Evolutionary conservation across 2,113 vertebrate species (phyloP), one percentile per base, ranked within the genome.

Genomic region (Sander vitreus): DNA sequence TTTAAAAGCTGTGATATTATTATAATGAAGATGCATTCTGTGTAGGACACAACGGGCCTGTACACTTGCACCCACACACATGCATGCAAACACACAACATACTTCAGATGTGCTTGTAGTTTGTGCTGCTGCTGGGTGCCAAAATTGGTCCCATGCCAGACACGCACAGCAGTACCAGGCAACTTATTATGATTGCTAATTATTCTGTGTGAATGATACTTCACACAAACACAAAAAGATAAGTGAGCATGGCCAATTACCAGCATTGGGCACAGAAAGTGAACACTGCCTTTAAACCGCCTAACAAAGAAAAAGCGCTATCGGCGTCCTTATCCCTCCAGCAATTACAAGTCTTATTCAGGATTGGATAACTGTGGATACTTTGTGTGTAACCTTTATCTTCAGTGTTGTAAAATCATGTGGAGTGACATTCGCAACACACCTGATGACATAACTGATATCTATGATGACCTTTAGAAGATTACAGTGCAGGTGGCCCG

Each of bases 121-220:
- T 88, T 80, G 67, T 82, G 81, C 77, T 70, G 81, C 77, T 70
- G 86, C 82, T 25, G 87, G 84, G 65, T 89, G 80, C 86, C 91
- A 90, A 83, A 90, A 91, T 84, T 94, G 93, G 88, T 86, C 71
- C 25, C 6, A 5, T 78, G 86, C 88, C 93, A 90, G 57, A 83
- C 79, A 88, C 69, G 39, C 86, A 77, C 87, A 74, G 86, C 80
- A 66, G 80, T 83, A 86, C 77, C 80, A 85, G 82, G 86, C 85
- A 65, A 76, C 65, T 80, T 84, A 87, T 80, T 84, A 87, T 90
- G 89, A 88, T 92, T 90, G 89, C 93, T 92, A 93, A 95, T 94
- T 93, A 95, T 93, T 93, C 87, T 59, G 88, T 58, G 89, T 84
- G 86, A 93, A 94, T 92, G 91, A 90, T 91, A 78, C 93, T 94